Base-by-base conservation (phyloP, 37 sponge, comb jelly and placozoan species). In the Beroe ovata region DNA sequence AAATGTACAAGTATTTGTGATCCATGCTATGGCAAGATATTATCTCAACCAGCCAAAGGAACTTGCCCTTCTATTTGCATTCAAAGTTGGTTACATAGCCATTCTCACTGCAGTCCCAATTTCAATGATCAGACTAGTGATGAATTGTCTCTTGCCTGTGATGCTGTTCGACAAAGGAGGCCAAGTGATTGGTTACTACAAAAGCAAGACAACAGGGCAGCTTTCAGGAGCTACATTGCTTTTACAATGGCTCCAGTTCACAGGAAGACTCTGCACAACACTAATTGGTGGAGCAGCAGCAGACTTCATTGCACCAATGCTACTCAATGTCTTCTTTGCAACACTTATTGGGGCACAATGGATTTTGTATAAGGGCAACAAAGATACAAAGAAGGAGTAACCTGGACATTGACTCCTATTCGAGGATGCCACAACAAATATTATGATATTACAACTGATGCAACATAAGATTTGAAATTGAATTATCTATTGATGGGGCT, bases 251-350 rank as follows among this genome's bases (percentile, higher is more conserved):
- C 8, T 36, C 38, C 84, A 77, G 84, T 40, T 77, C 54, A 11
- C 84, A 4, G 84, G 84, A 23, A 77, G 84, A 29, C 20, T 39
- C 28, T 77, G 26, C 47, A 77, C 84, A n/a, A 21, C 84, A 8
- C 36, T 77, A 4, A 77, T 77, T 23, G 1, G 36, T 14, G 84
- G 84, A 26, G 84, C 84, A 28, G 84, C 35, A 41, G 47, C 54
- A 21, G 84, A 77, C 41, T 77, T 77, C 21, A 41, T 77, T 77
- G 84, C 84, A 23, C 84, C 84, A 1, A 42, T 42, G 42, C 54
- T 25, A 21, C 42, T 77, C 0, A 37, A 77, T 40, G 35, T 11
- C 25, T 77, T 77, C 54, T 77, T 77, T 77, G 84, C 38, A 35
- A 42, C 42, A 0, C 4, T 77, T 1, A 42, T 77, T 42, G 36